These are phyloP conservation scores for Noctua pronuba DNA, from an alignment of 2,888 invertebrate species.

Conservation along the genomic window DNA sequence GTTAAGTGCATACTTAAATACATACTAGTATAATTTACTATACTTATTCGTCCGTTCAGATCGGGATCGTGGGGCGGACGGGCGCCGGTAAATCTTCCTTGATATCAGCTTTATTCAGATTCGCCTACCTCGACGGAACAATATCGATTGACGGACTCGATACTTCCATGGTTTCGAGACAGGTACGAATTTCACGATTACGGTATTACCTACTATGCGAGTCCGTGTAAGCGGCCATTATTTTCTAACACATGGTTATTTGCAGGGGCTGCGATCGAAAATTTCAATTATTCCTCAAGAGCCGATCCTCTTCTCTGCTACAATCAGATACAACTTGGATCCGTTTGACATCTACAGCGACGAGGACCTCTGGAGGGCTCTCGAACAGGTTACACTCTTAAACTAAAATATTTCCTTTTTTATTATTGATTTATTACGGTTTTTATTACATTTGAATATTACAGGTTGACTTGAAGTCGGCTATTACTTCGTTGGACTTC, in stretches of 20 bases:
- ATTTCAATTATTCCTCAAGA: constrained; percentile 94
- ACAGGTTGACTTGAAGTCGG: constrained; percentile 94
- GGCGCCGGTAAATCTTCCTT: constrained; percentile 94
- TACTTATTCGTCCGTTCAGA: constrained; percentile 64
- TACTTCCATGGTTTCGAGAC: constrained; percentile 89
- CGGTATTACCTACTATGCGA: constrained; percentile 36
- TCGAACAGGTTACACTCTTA: constrained; percentile 91
- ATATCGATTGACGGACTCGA: constrained; percentile 92
- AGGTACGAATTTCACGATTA: constrained; percentile 75
- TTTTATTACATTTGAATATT: constrained; percentile 56
- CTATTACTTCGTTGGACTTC: constrained; percentile 92
- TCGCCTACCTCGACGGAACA: constrained; percentile 91
- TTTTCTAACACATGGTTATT: constrained; percentile 56
- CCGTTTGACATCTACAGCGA: constrained; percentile 93
- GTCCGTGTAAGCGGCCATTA: constrained; percentile 37
- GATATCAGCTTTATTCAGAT: constrained; percentile 93
- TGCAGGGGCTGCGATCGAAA: constrained; percentile 91
- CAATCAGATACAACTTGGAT: constrained; percentile 93
- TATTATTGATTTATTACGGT: constrained; percentile 41
- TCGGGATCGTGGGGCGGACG: constrained; percentile 93
- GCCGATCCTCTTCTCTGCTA: constrained; percentile 94
- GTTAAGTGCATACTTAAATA: neutral
- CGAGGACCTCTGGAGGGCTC: constrained; percentile 92
- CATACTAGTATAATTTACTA: neutral
- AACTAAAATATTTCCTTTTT: constrained; percentile 49